Evolutionary conservation across 2,797 vertebrate genomes (phyloP).

Genomic region (Lithobates sylvaticus): DNA sequence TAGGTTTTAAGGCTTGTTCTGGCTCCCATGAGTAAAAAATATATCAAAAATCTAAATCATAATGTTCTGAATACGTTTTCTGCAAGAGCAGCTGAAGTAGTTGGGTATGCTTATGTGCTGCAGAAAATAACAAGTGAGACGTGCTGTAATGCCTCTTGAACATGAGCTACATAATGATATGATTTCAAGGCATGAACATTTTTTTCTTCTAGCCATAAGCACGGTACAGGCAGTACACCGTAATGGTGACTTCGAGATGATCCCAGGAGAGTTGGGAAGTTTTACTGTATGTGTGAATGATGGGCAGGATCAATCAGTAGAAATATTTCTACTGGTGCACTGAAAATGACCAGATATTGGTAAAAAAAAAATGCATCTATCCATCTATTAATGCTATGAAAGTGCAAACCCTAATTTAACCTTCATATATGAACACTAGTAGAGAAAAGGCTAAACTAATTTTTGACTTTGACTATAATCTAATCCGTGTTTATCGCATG

Average conservation of each 20-base stretch:
- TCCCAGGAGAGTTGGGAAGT: not conserved
- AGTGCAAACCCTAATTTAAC: too few relatives aligned
- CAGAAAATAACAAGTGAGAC: not conserved
- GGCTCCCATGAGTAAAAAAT: not conserved
- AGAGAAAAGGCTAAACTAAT: too few relatives aligned
- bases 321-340: not conserved
- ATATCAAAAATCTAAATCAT: too few relatives aligned
- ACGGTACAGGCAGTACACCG: not conserved
- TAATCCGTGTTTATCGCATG: too few relatives aligned
- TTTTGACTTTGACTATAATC: too few relatives aligned
- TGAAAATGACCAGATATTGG: too few relatives aligned
- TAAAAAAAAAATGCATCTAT: too few relatives aligned
- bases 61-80: not conserved
- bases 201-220: not conserved
- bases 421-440: too few relatives aligned
- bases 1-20: too few relatives aligned
- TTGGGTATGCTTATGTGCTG: not conserved
- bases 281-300: not conserved
- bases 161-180: not conserved
- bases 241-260: not conserved
- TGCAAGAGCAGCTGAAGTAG: not conserved
- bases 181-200: not conserved
- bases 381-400: too few relatives aligned
- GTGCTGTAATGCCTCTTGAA: not conserved
- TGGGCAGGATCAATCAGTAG: not conserved